Percentiles rank a stretch among this genome's conserved stretches.
Evolutionary conservation across 2,113 vertebrate species (phyloP).

Genomic region (Pyrgilauda ruficollis): DNA sequence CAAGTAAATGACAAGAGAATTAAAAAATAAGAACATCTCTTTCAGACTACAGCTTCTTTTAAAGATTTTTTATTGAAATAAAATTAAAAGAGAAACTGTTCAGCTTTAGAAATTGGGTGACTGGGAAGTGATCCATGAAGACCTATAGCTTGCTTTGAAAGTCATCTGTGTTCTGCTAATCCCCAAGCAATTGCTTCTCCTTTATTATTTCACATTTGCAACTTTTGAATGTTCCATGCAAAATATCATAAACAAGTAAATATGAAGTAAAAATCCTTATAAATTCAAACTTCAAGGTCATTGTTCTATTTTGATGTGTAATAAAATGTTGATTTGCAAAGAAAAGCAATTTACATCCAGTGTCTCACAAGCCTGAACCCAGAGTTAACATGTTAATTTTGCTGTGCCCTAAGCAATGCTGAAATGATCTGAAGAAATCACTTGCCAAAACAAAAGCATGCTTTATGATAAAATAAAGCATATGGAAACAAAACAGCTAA

Average conservation of each 20-base stretch:
- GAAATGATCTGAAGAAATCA: constrained; percentile 4
- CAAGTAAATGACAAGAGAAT: background rate
- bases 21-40: background rate
- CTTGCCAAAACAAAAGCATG: background rate
- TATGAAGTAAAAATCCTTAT: background rate
- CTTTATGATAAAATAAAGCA: background rate
- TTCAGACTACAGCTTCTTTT: background rate
- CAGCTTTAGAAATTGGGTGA: background rate
- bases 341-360: background rate
- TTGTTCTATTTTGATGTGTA: background rate
- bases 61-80: background rate
- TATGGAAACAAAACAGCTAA: background rate
- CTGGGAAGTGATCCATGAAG: background rate
- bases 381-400: background rate
- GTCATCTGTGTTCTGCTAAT: background rate
- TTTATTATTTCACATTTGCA: background rate
- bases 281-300: background rate
- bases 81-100: background rate
- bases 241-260: background rate
- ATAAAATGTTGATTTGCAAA: background rate
- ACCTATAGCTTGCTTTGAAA: background rate
- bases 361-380: background rate
- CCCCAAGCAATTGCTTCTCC: background rate
- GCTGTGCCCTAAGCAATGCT: background rate
- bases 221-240: background rate